Base-by-base conservation (phyloP, 2,888 invertebrate genomes). In the Fissipunctia ypsillon region DNA sequence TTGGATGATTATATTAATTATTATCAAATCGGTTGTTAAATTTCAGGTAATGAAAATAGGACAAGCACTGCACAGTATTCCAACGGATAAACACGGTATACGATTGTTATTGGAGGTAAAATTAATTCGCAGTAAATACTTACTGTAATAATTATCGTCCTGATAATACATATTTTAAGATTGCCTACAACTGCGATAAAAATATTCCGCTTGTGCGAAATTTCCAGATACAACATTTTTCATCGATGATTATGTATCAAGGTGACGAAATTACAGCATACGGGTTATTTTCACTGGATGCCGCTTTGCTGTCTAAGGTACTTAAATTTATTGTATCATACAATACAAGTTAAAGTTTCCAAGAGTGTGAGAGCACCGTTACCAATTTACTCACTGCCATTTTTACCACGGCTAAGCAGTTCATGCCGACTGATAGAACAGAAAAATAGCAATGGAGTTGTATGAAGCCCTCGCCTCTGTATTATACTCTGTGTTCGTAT, bases 181-280 rank as follows among this genome's bases (percentile, higher is more conserved):
- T 43, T 16, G 6, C 6, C 1, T n/a, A 52, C 35, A 31, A 35
- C 41, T n/a, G 16, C 19, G 28, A 35, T 63, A 50, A 56, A 59
- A 68, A 54, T 31, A 35, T 65, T 50, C 25, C 7, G 28, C 1
- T 45, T 52, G 10, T 60, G 73, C 25, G 2, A 3, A n/a, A 43
- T 67, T 89, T 89, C 2, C 90, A 96, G 95, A 89, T 95, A 50
- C 94, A 95, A 87, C 95, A 95, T 84, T 94, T 96, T 82, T 90
- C 94, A 4, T 87, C 92, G 0, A 77, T 94, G 28, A 93, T 95
- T 84, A 80, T 88, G 0, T 90, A 89, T 78, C 93, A 94, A 74
- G 87, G 88, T 48, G 89, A 90, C 10, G 91, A 92, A 72, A 85
- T 95, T 61, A 91, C 92, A 7, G 90, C 93, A 0, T 95, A 91